These are phyloP conservation scores for Acheta domesticus DNA, from an alignment of 2,888 invertebrate genomes.

Conservation along the genomic window DNA sequence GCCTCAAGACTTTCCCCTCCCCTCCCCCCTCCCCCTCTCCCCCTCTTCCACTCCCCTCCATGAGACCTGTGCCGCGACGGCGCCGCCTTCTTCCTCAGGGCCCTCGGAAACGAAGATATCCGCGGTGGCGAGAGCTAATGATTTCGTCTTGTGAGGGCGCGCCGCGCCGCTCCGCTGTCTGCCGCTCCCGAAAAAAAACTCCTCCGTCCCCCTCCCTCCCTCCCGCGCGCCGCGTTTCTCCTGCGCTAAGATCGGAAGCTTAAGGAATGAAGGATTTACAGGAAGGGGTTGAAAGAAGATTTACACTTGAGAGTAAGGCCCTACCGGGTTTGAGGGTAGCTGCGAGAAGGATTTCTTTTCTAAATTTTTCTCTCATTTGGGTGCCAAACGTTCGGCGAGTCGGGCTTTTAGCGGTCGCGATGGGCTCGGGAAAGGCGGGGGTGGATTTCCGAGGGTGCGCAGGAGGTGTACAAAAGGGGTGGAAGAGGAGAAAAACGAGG, in stretches of 20 bases:
- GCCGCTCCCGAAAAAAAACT: background rate
- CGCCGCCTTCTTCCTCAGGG: background rate
- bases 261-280: slow-evolving; percentile 18
- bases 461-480: too few species aligned
- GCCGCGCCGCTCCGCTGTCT: background rate
- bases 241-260: background rate
- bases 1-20: background rate
- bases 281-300: background rate
- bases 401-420: background rate
- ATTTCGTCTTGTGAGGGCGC: background rate
- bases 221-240: background rate
- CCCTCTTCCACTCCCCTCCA: background rate
- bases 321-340: background rate
- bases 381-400: background rate
- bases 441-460: too few species aligned
- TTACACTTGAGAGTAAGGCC: slow-evolving; percentile 2
- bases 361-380: slow-evolving; percentile 18
- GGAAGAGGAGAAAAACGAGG: background rate
- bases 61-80: background rate
- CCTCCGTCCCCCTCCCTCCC: background rate
- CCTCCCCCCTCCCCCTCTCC: background rate
- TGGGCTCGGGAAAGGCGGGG: background rate
- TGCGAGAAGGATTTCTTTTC: slow-evolving; percentile 2
- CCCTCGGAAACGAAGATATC: background rate
- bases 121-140: background rate